Base-by-base conservation (phyloP, 1,140 invertebrate genomes). In the Drosophila nigromelanica region DNA sequence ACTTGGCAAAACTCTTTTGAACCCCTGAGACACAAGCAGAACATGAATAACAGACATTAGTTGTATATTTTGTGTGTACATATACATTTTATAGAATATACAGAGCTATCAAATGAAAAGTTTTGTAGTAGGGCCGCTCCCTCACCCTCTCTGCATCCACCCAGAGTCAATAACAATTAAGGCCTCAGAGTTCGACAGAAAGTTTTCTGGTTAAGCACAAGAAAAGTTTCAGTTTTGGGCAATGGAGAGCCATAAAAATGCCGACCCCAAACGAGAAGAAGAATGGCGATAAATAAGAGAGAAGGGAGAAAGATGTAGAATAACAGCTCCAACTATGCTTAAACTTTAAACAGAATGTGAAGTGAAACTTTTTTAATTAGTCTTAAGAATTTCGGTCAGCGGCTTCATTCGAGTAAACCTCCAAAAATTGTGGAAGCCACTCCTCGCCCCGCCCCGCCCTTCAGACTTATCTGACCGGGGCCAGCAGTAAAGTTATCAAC, bases 101-200 rank as follows among this genome's bases (percentile, higher is more conserved):
- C 72, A 63, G 54, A 60, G 55, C 24, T 40, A 70, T 39, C 51
- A 79, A 79, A 74, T 35, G 43, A 52, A 54, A 63, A 61, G 47
- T 60, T 73, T 60, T 56, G 30, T 14, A 18, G 27, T 8, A 37
- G 18, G 14, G 24, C 42, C 24, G 24, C 48, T 27, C 18, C 11
- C n/a, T n/a, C n/a, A n/a, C n/a, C n/a, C n/a, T n/a, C n/a, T 18
- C 2, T 18, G 1, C 2, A 18, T 11, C 43, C 43, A 5, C 11
- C n/a, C n/a, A 74, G 78, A 86, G 78, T 86, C 81, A 87, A 86
- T 86, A 86, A 86, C 75, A 86, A 86, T 86, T 86, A 86, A 66
- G 81, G 82, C 70, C 70, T 62, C 55, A 40, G 62, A 59, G 43
- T 67, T 48, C 18, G 21, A 55, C 7, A 2, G 59, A 78, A 87